Base-by-base conservation (phyloP, 1,140 invertebrate species). In the Phenacoccus solenopsis region DNA sequence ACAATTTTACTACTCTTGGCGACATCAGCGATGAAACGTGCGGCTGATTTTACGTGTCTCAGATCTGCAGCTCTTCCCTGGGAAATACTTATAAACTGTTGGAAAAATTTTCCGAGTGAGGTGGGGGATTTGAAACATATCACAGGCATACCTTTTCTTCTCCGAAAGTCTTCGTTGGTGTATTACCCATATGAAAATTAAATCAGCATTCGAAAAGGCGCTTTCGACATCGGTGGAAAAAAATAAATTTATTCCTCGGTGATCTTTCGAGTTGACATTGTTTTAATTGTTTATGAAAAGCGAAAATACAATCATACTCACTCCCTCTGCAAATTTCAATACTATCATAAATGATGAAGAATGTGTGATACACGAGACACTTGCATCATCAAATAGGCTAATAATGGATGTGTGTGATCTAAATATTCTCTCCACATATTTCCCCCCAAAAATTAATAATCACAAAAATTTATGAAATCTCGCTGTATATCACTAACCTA, bases 101-200 rank as follows among this genome's bases (percentile, higher is more conserved):
- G n/a, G n/a, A n/a, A n/a, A 38, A 38, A 38, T 10, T 10, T n/a
- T 5, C n/a, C 12, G 10, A 5, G 0, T 9, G 9, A 22, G n/a
- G n/a, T n/a, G n/a, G n/a, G n/a, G n/a, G n/a, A n/a, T n/a, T n/a
- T 61, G 13, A 22, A 61, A 61, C 9, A 61, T 21, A n/a, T n/a
- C n/a, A n/a, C n/a, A n/a, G 9, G n/a, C 9, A 10, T 75, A 86
- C 85, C 78, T 94, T 97, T 59, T 96, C 96, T 78, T 94, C 89
- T 21, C 98, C 98, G 78, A 93, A 96, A 0, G 86, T 94, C 81
- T 99, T 99, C 3, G 98, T 99, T 9, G 98, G 98, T n/a, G 98
- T 99, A 78, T 99, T 99, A 0, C 98, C 38, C 94, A 98, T 73
- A 99, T 99, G 76, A 99, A 99, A 75, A 99, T 98, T n/a, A 99